Evolutionary conservation across 2,113 vertebrate species (phyloP).

Genomic region (Cervus canadensis): DNA sequence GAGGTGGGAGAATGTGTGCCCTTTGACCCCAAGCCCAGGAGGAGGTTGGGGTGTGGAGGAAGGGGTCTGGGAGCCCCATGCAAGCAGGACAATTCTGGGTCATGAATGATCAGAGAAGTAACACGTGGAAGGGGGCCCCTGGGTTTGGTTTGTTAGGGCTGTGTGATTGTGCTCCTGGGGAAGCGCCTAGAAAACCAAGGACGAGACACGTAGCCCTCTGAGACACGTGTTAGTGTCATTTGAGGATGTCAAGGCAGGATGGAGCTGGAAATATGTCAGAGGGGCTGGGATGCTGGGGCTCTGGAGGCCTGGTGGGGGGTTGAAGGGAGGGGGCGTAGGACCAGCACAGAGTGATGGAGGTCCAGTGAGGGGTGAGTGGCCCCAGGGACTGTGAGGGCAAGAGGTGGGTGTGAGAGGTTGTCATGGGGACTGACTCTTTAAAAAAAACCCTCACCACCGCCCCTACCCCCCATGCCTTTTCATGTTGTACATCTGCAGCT

Average conservation of each 20-base stretch:
- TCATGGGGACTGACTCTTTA: neutral
- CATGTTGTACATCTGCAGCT: neutral
- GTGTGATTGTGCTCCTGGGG: neutral
- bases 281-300: neutral
- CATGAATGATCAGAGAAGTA: neutral
- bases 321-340: rapidly evolving
- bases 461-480: neutral
- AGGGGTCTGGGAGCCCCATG: neutral
- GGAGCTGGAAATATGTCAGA: neutral
- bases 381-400: rapidly evolving
- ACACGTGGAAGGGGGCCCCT: rapidly evolving
- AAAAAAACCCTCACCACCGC: no score
- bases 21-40: neutral
- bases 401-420: neutral
- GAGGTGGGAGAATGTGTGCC: neutral
- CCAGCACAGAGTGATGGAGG: neutral
- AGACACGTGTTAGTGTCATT: neutral
- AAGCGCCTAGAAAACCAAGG: neutral
- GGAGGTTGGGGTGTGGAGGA: neutral
- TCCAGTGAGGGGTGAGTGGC: neutral
- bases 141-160: neutral
- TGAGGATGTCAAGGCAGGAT: neutral
- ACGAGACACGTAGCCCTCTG: rapidly evolving
- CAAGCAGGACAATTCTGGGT: neutral
- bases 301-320: neutral